Percentiles rank a stretch among this genome's conserved stretches.
Evolutionary conservation across 92 coral and sea anemone genomes (phyloP).

Genomic region (Metridium senile): DNA sequence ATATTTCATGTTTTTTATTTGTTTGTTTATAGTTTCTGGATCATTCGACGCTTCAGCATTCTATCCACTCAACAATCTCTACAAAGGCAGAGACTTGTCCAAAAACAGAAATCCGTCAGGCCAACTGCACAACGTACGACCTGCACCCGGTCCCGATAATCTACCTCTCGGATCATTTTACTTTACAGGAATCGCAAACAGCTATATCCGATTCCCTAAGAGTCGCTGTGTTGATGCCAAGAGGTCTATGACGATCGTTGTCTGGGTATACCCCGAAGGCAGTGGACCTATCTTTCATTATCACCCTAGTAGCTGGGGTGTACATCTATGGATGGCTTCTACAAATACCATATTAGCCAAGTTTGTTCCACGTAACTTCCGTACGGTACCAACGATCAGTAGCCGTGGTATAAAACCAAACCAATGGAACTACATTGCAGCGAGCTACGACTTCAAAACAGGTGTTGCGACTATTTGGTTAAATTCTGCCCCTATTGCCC

Average conservation of each 20-base stretch:
- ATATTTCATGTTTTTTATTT: neutral
- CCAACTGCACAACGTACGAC: constrained; percentile 49
- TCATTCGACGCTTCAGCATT: constrained; percentile 62
- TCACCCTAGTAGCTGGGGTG: constrained; percentile 78
- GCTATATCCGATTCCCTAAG: constrained; percentile 71
- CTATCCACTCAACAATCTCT: constrained; percentile 55
- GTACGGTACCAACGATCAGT: constrained; percentile 48
- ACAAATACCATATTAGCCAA: constrained; percentile 54
- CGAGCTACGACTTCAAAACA: constrained; percentile 64
- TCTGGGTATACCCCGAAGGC: constrained; percentile 70
- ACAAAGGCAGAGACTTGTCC: constrained; percentile 62
- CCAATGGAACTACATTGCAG: constrained; percentile 75
- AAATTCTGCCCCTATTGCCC: constrained; percentile 60
- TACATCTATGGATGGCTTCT: constrained; percentile 78
- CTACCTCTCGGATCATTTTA: constrained; percentile 69
- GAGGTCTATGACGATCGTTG: constrained; percentile 61
- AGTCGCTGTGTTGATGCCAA: constrained; percentile 73
- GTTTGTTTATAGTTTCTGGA: constrained; percentile 42
- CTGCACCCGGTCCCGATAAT: constrained; percentile 70
- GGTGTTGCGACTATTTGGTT: constrained; percentile 74
- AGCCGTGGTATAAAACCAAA: constrained; percentile 57
- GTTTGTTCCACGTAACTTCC: constrained; percentile 59
- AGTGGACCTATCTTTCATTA: constrained; percentile 78
- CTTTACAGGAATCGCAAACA: constrained; percentile 70
- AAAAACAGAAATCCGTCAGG: constrained; percentile 62